phyloP scores from a whole-genome alignment of 1,140 invertebrate genomes.

The Penaeus chinensis region DNA sequence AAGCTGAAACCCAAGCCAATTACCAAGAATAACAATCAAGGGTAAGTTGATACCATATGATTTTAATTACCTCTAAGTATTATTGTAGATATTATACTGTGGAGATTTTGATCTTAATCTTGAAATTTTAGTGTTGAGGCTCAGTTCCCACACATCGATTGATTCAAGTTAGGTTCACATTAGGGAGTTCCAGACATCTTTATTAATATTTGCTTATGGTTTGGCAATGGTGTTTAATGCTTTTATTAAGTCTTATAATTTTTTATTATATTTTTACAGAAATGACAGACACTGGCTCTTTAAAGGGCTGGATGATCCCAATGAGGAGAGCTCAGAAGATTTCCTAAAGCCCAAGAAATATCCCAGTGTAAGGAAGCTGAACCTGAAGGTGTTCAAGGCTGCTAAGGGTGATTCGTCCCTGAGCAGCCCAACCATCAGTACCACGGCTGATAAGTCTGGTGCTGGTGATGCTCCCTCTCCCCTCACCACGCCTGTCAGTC shows the following conservation, averaged over 20 bases:
- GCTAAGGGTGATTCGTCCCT: conserved; percentile 28
- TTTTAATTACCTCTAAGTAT: not conserved
- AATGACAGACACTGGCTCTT: conserved; percentile 67
- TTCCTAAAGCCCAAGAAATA: conserved; percentile 70
- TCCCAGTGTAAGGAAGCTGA: conserved; percentile 72
- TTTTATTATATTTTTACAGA: not conserved
- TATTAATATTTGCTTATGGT: too few relatives aligned
- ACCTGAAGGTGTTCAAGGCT: conserved; percentile 66
- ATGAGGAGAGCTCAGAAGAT: conserved; percentile 66
- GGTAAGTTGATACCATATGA: conserved; percentile 15
- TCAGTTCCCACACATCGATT: too few relatives aligned
- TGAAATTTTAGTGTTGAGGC: too few relatives aligned
- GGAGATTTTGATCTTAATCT: too few relatives aligned
- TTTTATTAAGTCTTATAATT: not conserved
- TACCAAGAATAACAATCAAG: conserved; percentile 43
- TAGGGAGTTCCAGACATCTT: too few relatives aligned
- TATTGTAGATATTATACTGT: not conserved
- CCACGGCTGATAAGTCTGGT: not conserved
- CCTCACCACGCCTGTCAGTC: conserved; percentile 46
- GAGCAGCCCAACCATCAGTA: not conserved
- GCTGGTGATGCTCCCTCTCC: conserved; percentile 35
- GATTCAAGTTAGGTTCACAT: too few relatives aligned
- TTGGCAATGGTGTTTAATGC: too few relatives aligned
- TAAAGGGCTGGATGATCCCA: conserved; percentile 73
- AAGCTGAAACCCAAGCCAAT: conserved; percentile 67